Evolutionary conservation across 2,113 vertebrate genomes (phyloP), one percentile per base, ranked within the genome.

Genomic region (Lophochroa leadbeateri): DNA sequence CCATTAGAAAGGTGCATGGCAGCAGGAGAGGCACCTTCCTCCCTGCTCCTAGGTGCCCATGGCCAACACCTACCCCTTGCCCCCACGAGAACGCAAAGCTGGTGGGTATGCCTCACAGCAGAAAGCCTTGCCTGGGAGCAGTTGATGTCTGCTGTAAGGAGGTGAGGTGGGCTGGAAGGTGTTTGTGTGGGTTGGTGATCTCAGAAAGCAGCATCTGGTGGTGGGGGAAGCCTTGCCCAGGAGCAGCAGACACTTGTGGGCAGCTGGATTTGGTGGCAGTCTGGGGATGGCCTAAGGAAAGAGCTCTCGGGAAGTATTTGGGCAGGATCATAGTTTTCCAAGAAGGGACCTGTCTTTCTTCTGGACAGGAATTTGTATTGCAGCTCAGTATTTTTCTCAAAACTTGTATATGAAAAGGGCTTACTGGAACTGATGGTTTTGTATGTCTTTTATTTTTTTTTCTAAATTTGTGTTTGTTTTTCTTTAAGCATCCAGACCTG

Each of bases 211-310:
- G 21, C 27, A 37, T 5, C 6, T 29, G 13, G 4, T 60, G 11
- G 18, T 18, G 16, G 3, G 2, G 11, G 23, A 64, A 80, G 17
- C 10, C 29, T 79, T 50, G 21, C 16, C 23, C 11, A 21, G n/a
- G 43, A 29, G 21, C 0, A 0, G 13, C 1, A 3, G 43, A 75
- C 3, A 7, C 7, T 9, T 58, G n/a, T 20, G 11, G 31, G 7
- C 44, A 53, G 6, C 25, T 88, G 47, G 13, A 8, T 84, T 43
- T 31, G 23, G 25, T 49, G 31, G n/a, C 20, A 71, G 6, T 65
- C 24, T 85, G 31, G 21, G 15, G 7, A 17, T 3, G 17, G 47
- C 25, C 31, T 67, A 41, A 52, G 28, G 68, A 15, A 53, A 68
- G 19, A 10, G 2, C 17, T 70, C 37, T 37, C 7, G 33, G 21